Evolutionary conservation across 2,797 vertebrate genomes (phyloP), one percentile per base, ranked within the genome.

Genomic region (Pempheris klunzingeri): DNA sequence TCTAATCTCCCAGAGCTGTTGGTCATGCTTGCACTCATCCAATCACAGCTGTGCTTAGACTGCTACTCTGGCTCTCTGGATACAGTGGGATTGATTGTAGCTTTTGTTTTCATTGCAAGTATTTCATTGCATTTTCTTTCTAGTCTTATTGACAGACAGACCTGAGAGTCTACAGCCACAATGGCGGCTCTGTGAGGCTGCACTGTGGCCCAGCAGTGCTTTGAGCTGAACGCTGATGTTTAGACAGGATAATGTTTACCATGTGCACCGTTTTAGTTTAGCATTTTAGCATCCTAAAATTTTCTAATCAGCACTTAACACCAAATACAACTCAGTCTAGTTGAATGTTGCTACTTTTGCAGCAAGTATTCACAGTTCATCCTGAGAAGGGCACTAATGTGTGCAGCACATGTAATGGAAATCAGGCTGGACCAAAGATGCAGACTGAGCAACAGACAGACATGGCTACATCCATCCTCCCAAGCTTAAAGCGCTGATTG

Each of bases 11-110:
- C 30, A 32, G 30, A n/a, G n/a, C n/a, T n/a, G n/a, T n/a, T n/a
- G n/a, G n/a, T n/a, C n/a, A n/a, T n/a, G n/a, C n/a, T n/a, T n/a
- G n/a, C n/a, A n/a, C n/a, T n/a, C n/a, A n/a, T n/a, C n/a, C n/a
- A n/a, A 49, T 49, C 61, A 61, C 39, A 80, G 61, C 59, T 73
- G 52, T 28, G 30, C 30, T 71, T 18, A 17, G 50, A 58, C 52
- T 47, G 13, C 7, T 47, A 20, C 18, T n/a, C 46, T 5, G 11
- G 44, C 24, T 47, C 34, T 43, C 7, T 30, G 43, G 17, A 6
- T 68, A n/a, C 7, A 44, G 22, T 7, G 15, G 15, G 32, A 54
- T 36, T 46, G 14, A 46, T n/a, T 43, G 5, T 36, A 24, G 47
- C 18, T 15, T 32, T 13, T 28, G 26, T 38, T 14, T 60, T 44